Evolutionary conservation across 2,888 invertebrate genomes (phyloP), one percentile per base, ranked within the genome.

Genomic region (Rhimphoctona megacephalus): DNA sequence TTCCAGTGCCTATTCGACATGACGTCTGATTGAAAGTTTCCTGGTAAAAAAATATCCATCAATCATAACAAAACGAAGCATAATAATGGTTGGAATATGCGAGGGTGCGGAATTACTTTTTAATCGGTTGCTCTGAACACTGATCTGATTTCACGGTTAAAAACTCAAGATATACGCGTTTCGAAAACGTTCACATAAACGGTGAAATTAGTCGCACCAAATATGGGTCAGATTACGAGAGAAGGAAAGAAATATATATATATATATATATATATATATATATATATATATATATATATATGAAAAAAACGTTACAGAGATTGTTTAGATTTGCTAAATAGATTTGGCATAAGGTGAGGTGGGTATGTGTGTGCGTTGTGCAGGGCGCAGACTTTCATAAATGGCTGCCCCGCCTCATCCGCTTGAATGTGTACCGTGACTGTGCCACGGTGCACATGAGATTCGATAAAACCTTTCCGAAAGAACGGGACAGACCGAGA

Each of bases 401-500:
- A 93, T 91, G 92, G 90, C 83, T 87, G 94, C 93, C 94, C 92
- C 92, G 91, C 94, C 93, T 94, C 91, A 91, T 92, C 94, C 94
- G 94, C 92, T 93, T 90, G 90, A 91, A 91, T 92, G 91, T 89
- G 80, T 83, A 61, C 79, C 74, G 83, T 85, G 86, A 81, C 84
- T 86, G 87, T 81, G 82, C 46, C 66, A 64, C 64, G 82, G 82
- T 81, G 77, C 81, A 66, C 80, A 67, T 78, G 57, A 69, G 73
- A 36, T 70, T 61, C 79, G 82, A 85, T 54, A 85, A 77, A 85
- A 85, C 64, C 61, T 78, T 85, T 86, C 86, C 87, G 86, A 89
- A 85, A 69, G 80, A 78, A 82, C 64, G 70, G 49, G 70, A 86
- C 76, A 77, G 86, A 81, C 72, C 81, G 85, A 80, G 78, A 85